Base-by-base conservation (phyloP, 2,113 vertebrate species). In the Cryptomyrus ogoouensis region DNA sequence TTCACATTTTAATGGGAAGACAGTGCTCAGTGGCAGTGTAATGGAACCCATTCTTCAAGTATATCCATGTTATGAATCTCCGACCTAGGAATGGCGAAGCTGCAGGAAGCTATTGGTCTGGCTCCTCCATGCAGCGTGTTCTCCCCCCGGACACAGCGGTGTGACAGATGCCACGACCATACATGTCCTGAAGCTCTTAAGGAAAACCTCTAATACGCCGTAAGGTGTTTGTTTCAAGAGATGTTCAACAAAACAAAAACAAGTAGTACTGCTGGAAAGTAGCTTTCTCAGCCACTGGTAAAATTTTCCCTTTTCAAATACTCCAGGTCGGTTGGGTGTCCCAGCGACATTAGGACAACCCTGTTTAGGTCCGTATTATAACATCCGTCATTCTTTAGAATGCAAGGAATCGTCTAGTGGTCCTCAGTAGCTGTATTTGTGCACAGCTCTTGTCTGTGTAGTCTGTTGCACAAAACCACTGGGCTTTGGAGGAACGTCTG, bases 1-100 rank as follows among this genome's bases (percentile, higher is more conserved):
- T 98, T 98, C 98, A 98, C 98, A 98, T 99, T 88, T 97, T 96
- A 96, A 96, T 97, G 97, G 98, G 97, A 98, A 97, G 97, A 97
- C 98, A 95, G 98, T 97, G 90, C 97, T 95, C 92, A 95, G 96
- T 90, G 96, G 97, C 96, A 97, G 97, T 97, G 94, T 96, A 95
- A 95, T 95, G 95, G 95, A 96, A 97, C 95, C 97, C 96, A 96
- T 97, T 97, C 96, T 99, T 99, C 98, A 99, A 99, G 98, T 98
- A 98, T 98, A 97, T 92, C 92, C 91, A 91, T 89, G 90, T 92
- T 92, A 92, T 89, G 85, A 85, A 93, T 90, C 87, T 91, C 92
- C 92, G 90, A 92, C 91, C 90, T 90, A 24, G 39, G 74, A 83
- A 91, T 90, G 91, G 87, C 74, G 53, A 53, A 88, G 89, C 74